phyloP scores from a whole-genome alignment of 2,797 vertebrate genomes.

The Tenualosa thibaudeaui region DNA sequence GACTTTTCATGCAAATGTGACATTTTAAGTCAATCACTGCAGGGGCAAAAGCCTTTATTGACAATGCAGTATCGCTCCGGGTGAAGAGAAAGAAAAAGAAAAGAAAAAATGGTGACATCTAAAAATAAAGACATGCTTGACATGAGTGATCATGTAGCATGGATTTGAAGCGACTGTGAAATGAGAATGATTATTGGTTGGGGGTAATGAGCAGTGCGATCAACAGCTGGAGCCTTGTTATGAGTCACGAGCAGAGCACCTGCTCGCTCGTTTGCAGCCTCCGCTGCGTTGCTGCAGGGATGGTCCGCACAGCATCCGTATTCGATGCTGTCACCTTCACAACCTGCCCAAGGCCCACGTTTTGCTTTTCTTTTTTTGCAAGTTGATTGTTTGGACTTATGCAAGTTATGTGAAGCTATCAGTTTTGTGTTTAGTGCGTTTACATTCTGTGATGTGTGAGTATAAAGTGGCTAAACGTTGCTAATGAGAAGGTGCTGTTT shows the following conservation, averaged over 20 bases:
- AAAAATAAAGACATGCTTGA: not conserved
- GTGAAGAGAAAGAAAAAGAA: not conserved
- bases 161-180: not conserved
- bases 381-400: not conserved
- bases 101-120: not conserved
- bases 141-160: not conserved
- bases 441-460: not conserved
- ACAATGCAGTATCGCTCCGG: not conserved
- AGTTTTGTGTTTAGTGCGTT: not conserved
- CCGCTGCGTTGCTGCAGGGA: no score
- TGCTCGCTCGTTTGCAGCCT: not conserved
- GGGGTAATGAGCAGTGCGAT: not conserved
- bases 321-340: not conserved
- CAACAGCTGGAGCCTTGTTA: not conserved
- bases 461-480: no score
- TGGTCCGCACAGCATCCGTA: not conserved
- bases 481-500: no score
- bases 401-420: not conserved
- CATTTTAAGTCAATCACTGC: conserved; percentile 38
- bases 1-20: conserved; percentile 46
- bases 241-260: not conserved
- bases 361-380: no score
- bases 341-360: not conserved
- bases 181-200: not conserved
- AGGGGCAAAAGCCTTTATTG: not conserved